Base-by-base conservation (phyloP, 1,140 invertebrate genomes). In the Zaprionus capensis region DNA sequence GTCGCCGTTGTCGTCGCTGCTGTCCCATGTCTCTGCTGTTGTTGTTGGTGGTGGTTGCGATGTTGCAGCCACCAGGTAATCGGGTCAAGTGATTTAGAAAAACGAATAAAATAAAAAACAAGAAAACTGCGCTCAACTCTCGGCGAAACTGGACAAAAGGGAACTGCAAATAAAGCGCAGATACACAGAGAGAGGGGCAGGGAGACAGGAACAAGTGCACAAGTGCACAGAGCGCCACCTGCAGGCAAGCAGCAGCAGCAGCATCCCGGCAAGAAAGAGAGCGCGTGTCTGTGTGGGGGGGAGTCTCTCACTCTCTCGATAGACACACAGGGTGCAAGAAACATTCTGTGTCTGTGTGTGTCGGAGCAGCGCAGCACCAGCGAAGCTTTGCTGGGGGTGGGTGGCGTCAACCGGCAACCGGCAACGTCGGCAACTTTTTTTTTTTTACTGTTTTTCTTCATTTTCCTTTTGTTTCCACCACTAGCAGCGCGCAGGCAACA, bases 11-110 rank as follows among this genome's bases (percentile, higher is more conserved):
- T 7, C 28, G 38, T 46, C n/a, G 55, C 46, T 17, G 28, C 11
- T 20, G n/a, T 56, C 53, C 20, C 5, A 28, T 68, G 56, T 57
- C 22, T 36, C 71, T 36, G 57, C 61, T 12, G 2, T 36, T 36
- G 57, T 51, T 12, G 2, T 20, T 31, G 55, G 2, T 59, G 59
- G 17, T 64, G 62, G 31, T 62, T 49, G 61, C 61, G 64, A 20
- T 62, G 77, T 62, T 76, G 74, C 74, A 82, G 83, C 81, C 81
- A 87, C 80, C 83, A 87, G 83, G 83, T 87, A 87, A 87, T 87
- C 84, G 84, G 84, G 84, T 87, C 84, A 87, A 87, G 84, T 88
- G 84, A 88, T 87, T 87, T 81, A 84, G 80, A 82, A 83, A 82
- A 82, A 85, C 34, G 31, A 56, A 80, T 61, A 76, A 49, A 58